Conservation (phyloP, 2,797 vertebrate species). For the Anguilla obscura region DNA sequence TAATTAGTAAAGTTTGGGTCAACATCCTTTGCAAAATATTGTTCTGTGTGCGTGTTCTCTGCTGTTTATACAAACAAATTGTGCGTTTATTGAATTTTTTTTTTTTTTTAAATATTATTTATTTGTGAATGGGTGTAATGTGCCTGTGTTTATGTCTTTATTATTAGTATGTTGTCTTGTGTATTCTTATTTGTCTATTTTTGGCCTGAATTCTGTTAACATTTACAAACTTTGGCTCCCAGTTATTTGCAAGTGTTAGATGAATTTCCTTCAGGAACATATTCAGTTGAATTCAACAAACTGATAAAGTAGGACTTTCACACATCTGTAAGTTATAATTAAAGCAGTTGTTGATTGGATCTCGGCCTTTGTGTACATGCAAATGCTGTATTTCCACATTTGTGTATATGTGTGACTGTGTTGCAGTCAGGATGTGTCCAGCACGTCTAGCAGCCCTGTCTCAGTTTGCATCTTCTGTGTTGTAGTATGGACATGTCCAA, state of each 20-base stretch:
- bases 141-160: neutral
- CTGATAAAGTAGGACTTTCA: too few species aligned
- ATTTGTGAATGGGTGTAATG: neutral
- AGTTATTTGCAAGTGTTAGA: too few species aligned
- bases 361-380: too few species aligned
- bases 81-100: too few species aligned
- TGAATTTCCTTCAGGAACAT: too few species aligned
- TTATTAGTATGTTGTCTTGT: neutral
- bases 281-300: too few species aligned
- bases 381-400: too few species aligned
- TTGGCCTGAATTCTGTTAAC: neutral
- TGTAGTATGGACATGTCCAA: too few species aligned
- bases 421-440: neutral
- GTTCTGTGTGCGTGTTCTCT: neutral
- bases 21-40: neutral
- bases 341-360: too few species aligned
- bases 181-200: neutral
- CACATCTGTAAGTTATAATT: neutral
- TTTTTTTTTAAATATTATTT: neutral
- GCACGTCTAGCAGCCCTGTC: neutral
- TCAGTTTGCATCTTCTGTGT: neutral
- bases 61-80: neutral
- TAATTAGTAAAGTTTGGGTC: neutral
- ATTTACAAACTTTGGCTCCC: neutral
- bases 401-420: too few species aligned